Percentiles rank a stretch among this genome's conserved stretches.
phyloP scores from a whole-genome alignment of 2,113 vertebrate genomes.

The Struthio camelus region DNA sequence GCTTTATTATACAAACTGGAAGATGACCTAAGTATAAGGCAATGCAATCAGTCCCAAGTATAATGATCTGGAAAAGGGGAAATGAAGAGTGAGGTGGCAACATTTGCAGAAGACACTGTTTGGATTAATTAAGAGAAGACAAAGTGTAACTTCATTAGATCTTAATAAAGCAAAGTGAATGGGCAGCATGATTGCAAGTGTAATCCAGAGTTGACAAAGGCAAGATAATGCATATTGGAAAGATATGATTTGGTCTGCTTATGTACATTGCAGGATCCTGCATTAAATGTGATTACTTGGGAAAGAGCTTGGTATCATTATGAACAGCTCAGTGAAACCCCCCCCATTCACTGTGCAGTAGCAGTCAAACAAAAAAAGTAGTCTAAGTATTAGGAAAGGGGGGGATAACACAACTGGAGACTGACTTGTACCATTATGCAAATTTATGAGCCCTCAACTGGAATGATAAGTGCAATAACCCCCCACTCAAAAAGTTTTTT shows the following conservation, averaged over 20 bases:
- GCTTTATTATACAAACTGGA: background rate
- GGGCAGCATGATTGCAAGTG: constrained; percentile 40
- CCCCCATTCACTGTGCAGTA: background rate
- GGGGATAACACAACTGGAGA: background rate
- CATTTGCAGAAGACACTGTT: background rate
- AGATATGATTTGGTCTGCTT: background rate
- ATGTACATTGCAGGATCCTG: background rate
- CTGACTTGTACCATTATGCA: background rate
- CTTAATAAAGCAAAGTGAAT: constrained; percentile 50
- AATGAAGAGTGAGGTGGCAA: background rate
- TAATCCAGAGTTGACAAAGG: constrained; percentile 38
- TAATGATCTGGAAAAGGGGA: background rate
- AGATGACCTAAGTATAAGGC: background rate
- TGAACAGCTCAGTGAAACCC: background rate
- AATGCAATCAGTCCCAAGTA: background rate
- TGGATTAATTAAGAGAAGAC: constrained; percentile 17
- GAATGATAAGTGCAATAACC: background rate
- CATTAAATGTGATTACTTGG: constrained; percentile 15
- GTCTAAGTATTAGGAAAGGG: background rate
- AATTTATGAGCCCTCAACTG: background rate
- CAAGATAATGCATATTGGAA: constrained; percentile 13
- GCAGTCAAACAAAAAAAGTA: background rate
- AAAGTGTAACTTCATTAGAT: constrained; percentile 21
- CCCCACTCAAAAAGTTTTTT: background rate
- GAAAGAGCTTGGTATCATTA: background rate